Evolutionary conservation across 2,113 vertebrate genomes (phyloP), one percentile per base, ranked within the genome.

Genomic region (Tympanuchus pallidicinctus): DNA sequence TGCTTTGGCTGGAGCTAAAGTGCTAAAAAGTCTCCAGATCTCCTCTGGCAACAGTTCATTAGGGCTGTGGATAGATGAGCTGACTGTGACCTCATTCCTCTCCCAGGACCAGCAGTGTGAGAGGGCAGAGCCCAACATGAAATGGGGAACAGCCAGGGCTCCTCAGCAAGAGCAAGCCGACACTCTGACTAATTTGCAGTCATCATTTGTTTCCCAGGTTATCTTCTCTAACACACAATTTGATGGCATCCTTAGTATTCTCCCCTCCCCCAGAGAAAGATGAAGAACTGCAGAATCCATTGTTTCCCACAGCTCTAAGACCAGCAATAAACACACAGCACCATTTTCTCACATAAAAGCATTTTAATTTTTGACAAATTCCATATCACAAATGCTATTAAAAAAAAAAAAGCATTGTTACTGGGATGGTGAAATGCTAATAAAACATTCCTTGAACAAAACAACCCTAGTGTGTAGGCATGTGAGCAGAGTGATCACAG

Each of bases 401-500:
- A 40, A 40, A 40, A 52, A 75, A 56, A 32, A 18, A 13, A 28
- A 12, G 8, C 1, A 2, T 2, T 50, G 6, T 28, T 71, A 45
- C 24, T 78, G 47, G 20, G 36, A 30, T 3, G 5, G 22, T 6
- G 73, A 77, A 89, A 8, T 13, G 5, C 20, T 5, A 48, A 16
- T 30, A 36, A 88, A 77, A 48, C 30, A 27, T 64, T 82, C 38
- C 5, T 40, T 36, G 3, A 78, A 36, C 42, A 64, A 65, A 92
- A 69, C 18, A 77, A 70, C 32, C 11, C 60, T 60, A 42, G 10
- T 22, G 20, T 16, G 6, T 16, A 60, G 8, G 8, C 22, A 22
- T 22, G 7, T 0, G 0, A 76, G 14, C 30, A 67, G 25, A 54
- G 10, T 1, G 3, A 4, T 4, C 32, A 48, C 6, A 0, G 8